Base-by-base conservation (phyloP, 2,888 invertebrate genomes). In the Lacanobia wlatinum region DNA sequence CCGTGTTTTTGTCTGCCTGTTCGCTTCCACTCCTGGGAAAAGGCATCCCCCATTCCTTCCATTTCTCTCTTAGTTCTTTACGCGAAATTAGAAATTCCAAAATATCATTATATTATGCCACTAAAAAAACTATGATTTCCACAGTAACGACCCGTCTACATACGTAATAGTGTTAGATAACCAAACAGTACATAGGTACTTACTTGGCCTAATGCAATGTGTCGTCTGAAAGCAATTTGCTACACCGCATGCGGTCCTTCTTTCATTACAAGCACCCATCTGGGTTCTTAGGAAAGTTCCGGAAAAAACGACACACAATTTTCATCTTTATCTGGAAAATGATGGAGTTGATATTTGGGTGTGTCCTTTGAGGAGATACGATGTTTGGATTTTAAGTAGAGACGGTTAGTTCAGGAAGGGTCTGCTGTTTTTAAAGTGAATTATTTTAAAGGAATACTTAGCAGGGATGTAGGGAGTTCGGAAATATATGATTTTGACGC, bases 171-270 rank as follows among this genome's bases (percentile, higher is more conserved):
- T 21, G 60, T 78, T 72, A 75, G 77, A 81, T 84, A 87, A 71
- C 69, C 78, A 75, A 83, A 80, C 68, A 74, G 79, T 79, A 81
- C 73, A 82, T 84, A 70, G 62, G 77, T 77, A 85, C 73, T 71
- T 75, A 84, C 85, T 84, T 76, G 72, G 89, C 86, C 92, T 94
- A 95, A 95, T 95, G 95, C 92, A 90, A 92, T 92, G 88, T 93
- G 94, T 95, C 95, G 94, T 95, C 93, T 92, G 91, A 94, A 95
- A 95, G 93, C 95, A 94, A 96, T 96, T 95, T 96, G 94, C 93
- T 88, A 89, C 94, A 82, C 94, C 87, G 91, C 92, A 89, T 93
- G 94, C 89, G 94, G 94, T 93, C 94, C 90, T 92, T 92, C 92
- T 93, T 93, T 94, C 93, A 94, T 94, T 93, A 94, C 91, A 87